phyloP scores from a whole-genome alignment of 2,797 vertebrate genomes.

The Muscicapa striata region DNA sequence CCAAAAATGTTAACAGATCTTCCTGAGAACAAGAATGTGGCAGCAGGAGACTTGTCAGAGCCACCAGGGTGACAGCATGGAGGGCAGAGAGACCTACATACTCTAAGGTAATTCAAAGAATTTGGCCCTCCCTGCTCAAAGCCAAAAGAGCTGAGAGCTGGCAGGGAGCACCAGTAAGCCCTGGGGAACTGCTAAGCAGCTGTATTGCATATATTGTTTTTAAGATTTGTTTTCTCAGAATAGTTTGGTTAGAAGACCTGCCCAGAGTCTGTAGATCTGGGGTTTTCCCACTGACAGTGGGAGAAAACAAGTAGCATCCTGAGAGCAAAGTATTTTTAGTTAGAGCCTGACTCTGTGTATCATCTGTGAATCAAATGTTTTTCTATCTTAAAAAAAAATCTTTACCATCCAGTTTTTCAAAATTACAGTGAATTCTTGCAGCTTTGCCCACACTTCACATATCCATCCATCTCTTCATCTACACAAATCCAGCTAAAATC shows the following conservation, averaged over 20 bases:
- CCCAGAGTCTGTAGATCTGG: background rate
- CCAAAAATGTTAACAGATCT: conserved; percentile 38
- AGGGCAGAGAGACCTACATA: background rate
- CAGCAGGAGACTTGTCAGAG: conserved; percentile 28
- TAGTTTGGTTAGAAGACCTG: conserved; percentile 1
- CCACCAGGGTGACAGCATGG: conserved; percentile 23
- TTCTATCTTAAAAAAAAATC: background rate
- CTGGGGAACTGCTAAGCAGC: conserved; percentile 25
- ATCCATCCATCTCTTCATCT: background rate
- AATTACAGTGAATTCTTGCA: background rate
- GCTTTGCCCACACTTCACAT: background rate
- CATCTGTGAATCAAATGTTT: background rate
- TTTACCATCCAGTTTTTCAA: background rate
- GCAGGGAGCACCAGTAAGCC: conserved; percentile 29
- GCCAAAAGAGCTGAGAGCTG: conserved; percentile 30
- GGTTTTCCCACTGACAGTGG: background rate
- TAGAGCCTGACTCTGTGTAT: background rate
- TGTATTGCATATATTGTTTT: conserved; percentile 33
- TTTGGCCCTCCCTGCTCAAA: background rate
- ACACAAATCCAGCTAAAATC: background rate
- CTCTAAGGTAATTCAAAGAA: conserved; percentile 24
- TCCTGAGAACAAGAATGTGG: conserved; percentile 36
- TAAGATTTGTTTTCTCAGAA: conserved; percentile 44
- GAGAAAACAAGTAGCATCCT: conserved; percentile 9
- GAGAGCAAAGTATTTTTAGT: conserved; percentile 2